Evolutionary conservation across 2,113 vertebrate species (phyloP).

Genomic region (Carassius auratus): DNA sequence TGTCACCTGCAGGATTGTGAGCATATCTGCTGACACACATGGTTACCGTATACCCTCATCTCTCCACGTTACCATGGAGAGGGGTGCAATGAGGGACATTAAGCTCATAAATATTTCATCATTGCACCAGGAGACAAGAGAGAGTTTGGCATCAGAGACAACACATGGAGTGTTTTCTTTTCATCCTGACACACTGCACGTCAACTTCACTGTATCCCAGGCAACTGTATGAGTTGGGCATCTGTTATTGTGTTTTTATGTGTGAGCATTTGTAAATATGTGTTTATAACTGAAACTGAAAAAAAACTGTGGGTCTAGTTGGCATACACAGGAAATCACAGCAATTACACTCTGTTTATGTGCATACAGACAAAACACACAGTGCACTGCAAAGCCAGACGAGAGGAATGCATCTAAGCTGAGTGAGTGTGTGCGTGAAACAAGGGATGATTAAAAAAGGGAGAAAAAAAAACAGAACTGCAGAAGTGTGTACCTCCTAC

Average conservation of each 20-base stretch:
- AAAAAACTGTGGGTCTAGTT: background rate
- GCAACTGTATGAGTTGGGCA: background rate
- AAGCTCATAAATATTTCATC: conserved; percentile 38
- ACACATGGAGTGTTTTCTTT: conserved; percentile 11
- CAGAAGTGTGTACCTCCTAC: conserved; percentile 33
- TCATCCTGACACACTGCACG: background rate
- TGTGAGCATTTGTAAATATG: background rate
- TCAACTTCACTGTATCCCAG: conserved; percentile 12
- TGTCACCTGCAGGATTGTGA: conserved; percentile 15
- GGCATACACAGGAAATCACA: conserved; percentile 20
- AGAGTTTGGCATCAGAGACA: background rate
- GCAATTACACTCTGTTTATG: conserved; percentile 22
- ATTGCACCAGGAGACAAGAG: background rate
- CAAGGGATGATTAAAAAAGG: conserved; percentile 2
- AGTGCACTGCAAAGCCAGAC: conserved; percentile 20
- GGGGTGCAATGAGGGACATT: conserved; percentile 11
- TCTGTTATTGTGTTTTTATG: background rate
- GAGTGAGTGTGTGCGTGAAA: conserved; percentile 25
- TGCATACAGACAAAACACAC: conserved; percentile 4
- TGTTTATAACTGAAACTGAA: no score
- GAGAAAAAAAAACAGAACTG: background rate
- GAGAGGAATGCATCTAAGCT: conserved; percentile 6
- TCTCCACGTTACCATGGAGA: conserved; percentile 39
- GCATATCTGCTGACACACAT: conserved; percentile 17
- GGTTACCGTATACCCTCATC: conserved; percentile 27